phyloP scores from a whole-genome alignment of 2,888 invertebrate species.

The Notodromas monacha region DNA sequence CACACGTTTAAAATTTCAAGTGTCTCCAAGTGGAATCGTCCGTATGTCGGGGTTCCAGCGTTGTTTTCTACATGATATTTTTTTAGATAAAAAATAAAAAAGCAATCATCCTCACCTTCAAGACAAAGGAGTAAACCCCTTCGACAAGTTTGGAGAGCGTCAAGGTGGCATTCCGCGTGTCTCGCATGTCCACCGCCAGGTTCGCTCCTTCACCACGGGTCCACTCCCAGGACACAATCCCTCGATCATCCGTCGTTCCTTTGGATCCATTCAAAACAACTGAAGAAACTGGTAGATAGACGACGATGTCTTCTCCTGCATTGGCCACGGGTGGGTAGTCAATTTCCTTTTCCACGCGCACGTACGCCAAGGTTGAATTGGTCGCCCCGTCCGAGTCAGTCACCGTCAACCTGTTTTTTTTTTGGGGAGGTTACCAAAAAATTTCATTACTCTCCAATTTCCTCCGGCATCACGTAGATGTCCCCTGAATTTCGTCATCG shows the following conservation, averaged over 20 bases:
- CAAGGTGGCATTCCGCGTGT: constrained; percentile 58
- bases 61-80: no score
- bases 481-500: background rate
- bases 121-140: constrained; percentile 66
- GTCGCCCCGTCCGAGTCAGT: constrained; percentile 61
- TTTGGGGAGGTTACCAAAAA: background rate
- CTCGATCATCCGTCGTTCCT: constrained; percentile 69
- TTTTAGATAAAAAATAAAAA: no score
- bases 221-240: constrained; percentile 81
- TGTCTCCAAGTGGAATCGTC: no score
- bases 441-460: no score
- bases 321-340: constrained; percentile 87
- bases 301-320: constrained; percentile 60
- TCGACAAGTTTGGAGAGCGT: constrained; percentile 62
- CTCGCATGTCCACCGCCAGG: constrained; percentile 60
- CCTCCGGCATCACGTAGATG: background rate
- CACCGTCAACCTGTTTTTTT: constrained; percentile 47
- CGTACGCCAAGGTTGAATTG: constrained; percentile 52
- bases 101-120: no score
- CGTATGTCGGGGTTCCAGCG: no score
- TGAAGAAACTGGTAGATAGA: constrained; percentile 53
- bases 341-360: constrained; percentile 56
- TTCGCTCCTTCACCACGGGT: constrained; percentile 29
- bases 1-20: no score
- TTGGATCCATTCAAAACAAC: constrained; percentile 59